phyloP scores from a whole-genome alignment of 2,797 vertebrate species.

The Saxicola maurus region DNA sequence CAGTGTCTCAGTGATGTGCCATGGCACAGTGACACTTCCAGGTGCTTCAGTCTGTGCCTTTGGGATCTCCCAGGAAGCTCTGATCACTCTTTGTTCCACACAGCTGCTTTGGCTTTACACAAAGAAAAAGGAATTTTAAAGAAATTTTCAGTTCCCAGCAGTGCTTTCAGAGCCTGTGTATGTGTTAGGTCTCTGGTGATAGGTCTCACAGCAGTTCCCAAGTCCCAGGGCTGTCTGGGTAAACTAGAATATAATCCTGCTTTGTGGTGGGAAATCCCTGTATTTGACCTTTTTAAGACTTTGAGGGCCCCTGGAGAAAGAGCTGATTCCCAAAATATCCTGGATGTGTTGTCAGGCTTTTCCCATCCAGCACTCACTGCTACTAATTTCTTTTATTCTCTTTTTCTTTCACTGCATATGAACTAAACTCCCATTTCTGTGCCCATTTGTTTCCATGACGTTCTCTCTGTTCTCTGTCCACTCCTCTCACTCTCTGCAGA shows the following conservation, averaged over 20 bases:
- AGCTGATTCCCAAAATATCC: background rate
- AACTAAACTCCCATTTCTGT: slow-evolving; percentile 58
- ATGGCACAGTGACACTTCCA: background rate
- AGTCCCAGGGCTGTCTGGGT: background rate
- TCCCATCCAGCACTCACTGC: background rate
- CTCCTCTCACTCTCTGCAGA: slow-evolving; percentile 80
- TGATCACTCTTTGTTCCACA: background rate
- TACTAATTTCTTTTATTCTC: background rate
- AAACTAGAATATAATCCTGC: background rate
- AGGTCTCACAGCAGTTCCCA: background rate
- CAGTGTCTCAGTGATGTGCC: background rate
- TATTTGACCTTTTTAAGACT: background rate
- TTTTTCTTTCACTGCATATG: slow-evolving; percentile 16
- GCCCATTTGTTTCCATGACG: slow-evolving; percentile 53
- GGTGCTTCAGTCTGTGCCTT: background rate
- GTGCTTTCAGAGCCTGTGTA: background rate
- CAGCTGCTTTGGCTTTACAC: background rate
- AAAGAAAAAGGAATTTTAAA: background rate
- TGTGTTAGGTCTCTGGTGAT: background rate
- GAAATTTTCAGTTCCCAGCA: background rate
- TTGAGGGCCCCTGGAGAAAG: background rate
- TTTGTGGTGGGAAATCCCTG: background rate
- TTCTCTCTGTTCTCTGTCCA: slow-evolving; percentile 65
- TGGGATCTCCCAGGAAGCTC: background rate
- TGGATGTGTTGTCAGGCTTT: background rate